Evolutionary conservation across 2,113 vertebrate species (phyloP).

Genomic region (Lanius ludovicianus): DNA sequence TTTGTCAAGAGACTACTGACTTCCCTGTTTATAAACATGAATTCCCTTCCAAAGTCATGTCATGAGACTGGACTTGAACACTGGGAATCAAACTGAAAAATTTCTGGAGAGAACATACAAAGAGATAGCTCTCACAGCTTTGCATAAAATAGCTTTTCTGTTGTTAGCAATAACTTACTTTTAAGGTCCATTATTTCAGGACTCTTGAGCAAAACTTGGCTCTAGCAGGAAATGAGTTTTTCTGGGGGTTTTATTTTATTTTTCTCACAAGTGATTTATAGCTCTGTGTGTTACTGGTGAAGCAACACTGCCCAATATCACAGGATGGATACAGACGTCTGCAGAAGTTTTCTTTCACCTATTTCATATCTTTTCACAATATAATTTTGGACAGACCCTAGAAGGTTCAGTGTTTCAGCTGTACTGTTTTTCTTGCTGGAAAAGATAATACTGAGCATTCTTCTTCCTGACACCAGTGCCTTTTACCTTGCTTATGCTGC

Average conservation of each 20-base stretch:
- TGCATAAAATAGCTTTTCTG: not conserved
- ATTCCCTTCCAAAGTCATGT: not conserved
- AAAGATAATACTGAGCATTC: not conserved
- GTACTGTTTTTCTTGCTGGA: not conserved
- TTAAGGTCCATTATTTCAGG: not conserved
- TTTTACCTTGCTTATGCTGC: not conserved
- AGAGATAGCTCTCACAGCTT: not conserved
- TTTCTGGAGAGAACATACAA: not conserved
- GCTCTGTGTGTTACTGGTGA: not conserved
- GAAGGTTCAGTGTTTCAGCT: not conserved
- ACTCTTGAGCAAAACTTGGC: not conserved
- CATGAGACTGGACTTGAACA: not conserved
- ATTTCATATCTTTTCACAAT: not conserved
- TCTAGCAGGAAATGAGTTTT: not conserved
- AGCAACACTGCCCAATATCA: not conserved
- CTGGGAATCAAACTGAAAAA: not conserved
- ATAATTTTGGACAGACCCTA: not conserved
- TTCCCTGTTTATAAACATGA: not conserved
- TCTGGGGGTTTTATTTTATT: not conserved
- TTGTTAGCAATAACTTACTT: not conserved
- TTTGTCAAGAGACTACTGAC: not conserved
- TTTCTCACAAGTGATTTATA: not conserved
- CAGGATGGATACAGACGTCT: not conserved
- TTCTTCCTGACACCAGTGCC: not conserved
- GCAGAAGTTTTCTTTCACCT: not conserved